Percentiles rank a stretch among this genome's conserved stretches.
phyloP scores from a whole-genome alignment of 2,888 invertebrate genomes.

The Agrochola lychnidis region DNA sequence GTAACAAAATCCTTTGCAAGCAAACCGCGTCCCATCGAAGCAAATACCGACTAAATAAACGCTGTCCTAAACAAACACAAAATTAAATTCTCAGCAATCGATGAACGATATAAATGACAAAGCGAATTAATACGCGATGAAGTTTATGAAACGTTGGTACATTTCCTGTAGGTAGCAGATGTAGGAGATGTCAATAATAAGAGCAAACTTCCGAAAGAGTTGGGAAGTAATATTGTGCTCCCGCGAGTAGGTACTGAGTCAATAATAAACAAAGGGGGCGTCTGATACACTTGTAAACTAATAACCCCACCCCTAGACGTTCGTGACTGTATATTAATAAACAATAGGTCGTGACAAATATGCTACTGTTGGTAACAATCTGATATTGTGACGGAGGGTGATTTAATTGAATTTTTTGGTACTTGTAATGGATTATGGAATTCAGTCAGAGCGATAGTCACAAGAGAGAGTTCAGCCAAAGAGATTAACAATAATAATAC shows the following conservation, averaged over 20 bases:
- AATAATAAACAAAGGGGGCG: conserved; percentile 89
- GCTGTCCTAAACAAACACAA: conserved; percentile 56
- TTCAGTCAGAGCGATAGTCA: conserved; percentile 17
- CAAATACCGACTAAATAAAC: conserved; percentile 47
- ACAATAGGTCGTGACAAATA: conserved; percentile 82
- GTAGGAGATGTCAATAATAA: conserved; percentile 89
- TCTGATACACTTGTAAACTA: conserved; percentile 91
- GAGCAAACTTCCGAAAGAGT: conserved; percentile 90
- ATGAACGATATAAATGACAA: conserved; percentile 70
- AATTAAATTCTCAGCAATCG: conserved; percentile 62
- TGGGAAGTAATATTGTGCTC: conserved; percentile 84
- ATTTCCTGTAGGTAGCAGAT: conserved; percentile 86
- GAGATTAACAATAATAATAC: too few relatives aligned
- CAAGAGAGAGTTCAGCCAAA: too few relatives aligned
- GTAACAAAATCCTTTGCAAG: conserved; percentile 50
- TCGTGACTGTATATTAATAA: conserved; percentile 83
- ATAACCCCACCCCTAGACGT: conserved; percentile 83
- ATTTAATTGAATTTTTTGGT: conserved; percentile 78
- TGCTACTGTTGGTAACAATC: conserved; percentile 73
- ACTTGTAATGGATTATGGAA: conserved; percentile 32
- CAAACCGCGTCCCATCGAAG: conserved; percentile 32
- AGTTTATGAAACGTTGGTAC: conserved; percentile 81
- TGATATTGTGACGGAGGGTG: conserved; percentile 71
- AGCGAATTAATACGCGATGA: conserved; percentile 76
- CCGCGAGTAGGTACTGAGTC: conserved; percentile 79